Percentiles rank a stretch among this genome's conserved stretches.
Conservation (phyloP, 1,140 invertebrate genomes). For the Asbolus verrucosus region DNA sequence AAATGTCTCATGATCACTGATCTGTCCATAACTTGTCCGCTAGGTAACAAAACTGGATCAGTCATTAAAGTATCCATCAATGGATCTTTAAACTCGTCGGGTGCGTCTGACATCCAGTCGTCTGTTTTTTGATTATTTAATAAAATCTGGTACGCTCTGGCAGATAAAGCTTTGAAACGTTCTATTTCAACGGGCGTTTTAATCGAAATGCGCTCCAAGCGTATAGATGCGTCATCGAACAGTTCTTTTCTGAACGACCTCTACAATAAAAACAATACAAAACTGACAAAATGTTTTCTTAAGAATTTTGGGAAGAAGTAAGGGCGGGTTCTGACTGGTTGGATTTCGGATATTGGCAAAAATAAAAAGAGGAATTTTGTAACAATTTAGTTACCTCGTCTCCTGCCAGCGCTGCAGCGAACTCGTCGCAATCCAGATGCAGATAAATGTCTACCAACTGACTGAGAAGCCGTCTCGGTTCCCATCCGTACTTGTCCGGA, state of each 20-base stretch:
- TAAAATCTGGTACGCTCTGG: conserved; percentile 82
- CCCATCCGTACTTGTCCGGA: conserved; percentile 96
- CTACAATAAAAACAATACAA: conserved; percentile 69
- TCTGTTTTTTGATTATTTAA: conserved; percentile 87
- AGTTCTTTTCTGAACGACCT: conserved; percentile 93
- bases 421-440: conserved; percentile 92
- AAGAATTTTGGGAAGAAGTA: no score
- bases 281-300: background rate
- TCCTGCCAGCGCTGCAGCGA: conserved; percentile 88
- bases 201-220: conserved; percentile 84
- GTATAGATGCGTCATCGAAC: conserved; percentile 88
- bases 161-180: conserved; percentile 83
- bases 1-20: conserved; percentile 94
- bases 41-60: conserved; percentile 94
- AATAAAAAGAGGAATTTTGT: no score
- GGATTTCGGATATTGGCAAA: no score
- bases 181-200: conserved; percentile 87
- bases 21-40: conserved; percentile 95
- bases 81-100: conserved; percentile 97
- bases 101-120: conserved; percentile 95
- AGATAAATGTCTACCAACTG: conserved; percentile 97
- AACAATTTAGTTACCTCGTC: conserved; percentile 80
- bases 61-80: conserved; percentile 98
- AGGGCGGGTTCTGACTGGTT: no score
- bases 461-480: conserved; percentile 88